phyloP scores from a whole-genome alignment of 37 sponge, comb jelly and placozoan genomes.

The Geodia barretti region DNA sequence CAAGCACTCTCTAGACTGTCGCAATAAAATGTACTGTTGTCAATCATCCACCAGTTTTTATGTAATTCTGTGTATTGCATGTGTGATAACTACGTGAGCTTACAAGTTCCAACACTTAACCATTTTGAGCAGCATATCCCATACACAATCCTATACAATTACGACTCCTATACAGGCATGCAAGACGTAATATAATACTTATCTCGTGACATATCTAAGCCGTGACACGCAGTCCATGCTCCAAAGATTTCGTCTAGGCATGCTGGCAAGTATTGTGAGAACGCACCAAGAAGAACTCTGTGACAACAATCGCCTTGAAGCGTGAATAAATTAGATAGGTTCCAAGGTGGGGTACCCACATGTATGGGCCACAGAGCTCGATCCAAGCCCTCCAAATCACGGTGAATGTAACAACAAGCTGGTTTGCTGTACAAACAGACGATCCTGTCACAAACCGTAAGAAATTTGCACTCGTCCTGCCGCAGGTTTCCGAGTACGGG shows the following conservation, averaged over 20 bases:
- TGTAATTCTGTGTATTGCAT: too few relatives aligned
- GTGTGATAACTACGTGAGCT: too few relatives aligned
- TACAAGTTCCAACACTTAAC: too few relatives aligned
- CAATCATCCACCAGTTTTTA: too few relatives aligned
- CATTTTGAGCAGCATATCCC: too few relatives aligned
- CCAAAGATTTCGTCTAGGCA: constrained; percentile 5
- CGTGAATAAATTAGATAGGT: constrained; percentile 3
- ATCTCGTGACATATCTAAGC: too few relatives aligned
- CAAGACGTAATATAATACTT: too few relatives aligned
- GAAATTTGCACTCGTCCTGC: not conserved
- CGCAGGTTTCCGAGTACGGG: constrained; percentile 23
- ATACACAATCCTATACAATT: too few relatives aligned
- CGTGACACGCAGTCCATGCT: too few relatives aligned
- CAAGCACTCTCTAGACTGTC: too few relatives aligned
- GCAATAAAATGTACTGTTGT: too few relatives aligned
- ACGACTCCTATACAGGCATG: too few relatives aligned
- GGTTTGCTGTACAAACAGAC: not conserved
- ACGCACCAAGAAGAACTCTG: constrained; percentile 9
- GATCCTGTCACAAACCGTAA: constrained; percentile 31
- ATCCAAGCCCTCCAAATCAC: not conserved
- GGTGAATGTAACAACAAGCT: not conserved
- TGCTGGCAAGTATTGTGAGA: not conserved
- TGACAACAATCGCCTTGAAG: constrained; percentile 3
- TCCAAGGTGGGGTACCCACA: not conserved
- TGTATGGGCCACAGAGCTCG: constrained; percentile 21